These are phyloP conservation scores for Musca domestica DNA, from an alignment of 1,140 invertebrate genomes.

Conservation along the genomic window DNA sequence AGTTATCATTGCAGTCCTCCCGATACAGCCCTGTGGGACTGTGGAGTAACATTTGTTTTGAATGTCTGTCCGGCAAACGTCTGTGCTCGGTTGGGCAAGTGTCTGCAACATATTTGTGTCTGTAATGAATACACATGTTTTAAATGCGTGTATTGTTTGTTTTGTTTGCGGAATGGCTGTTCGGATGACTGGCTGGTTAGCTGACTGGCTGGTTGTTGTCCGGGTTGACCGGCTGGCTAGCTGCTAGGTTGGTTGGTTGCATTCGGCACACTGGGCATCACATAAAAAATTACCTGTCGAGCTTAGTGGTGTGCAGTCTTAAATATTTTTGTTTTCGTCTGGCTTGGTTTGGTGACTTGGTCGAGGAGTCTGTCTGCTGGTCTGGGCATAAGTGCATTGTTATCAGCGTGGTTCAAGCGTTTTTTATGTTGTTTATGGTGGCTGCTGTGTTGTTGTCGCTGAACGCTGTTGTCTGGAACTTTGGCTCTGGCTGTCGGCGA, in stretches of 20 bases:
- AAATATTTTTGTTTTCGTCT: conserved; percentile 13
- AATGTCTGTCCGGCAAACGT: not conserved
- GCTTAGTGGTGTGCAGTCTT: conserved; percentile 17
- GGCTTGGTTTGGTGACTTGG: conserved; percentile 1
- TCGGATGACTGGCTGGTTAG: not conserved
- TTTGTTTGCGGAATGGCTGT: not conserved
- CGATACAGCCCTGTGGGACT: not conserved
- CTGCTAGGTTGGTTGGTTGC: conserved; percentile 3
- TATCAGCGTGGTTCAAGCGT: conserved; percentile 12
- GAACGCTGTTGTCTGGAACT: not conserved
- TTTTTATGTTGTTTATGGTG: not conserved
- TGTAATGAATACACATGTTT: conserved; percentile 17
- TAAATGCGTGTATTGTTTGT: conserved; percentile 9
- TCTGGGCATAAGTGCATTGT: conserved; percentile 18
- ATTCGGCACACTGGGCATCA: conserved; percentile 3
- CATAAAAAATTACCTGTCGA: conserved; percentile 25
- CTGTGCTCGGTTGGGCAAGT: not conserved
- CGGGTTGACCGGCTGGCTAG: no score
- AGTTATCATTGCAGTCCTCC: no score
- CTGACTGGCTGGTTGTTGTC: not conserved
- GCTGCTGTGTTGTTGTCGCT: not conserved
- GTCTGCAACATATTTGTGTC: conserved; percentile 15
- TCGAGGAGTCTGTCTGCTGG: not conserved
- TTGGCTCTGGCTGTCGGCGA: not conserved
- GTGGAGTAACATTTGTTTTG: not conserved